Conservation (phyloP, 2,113 vertebrate species). For the Chamaea fasciata region DNA sequence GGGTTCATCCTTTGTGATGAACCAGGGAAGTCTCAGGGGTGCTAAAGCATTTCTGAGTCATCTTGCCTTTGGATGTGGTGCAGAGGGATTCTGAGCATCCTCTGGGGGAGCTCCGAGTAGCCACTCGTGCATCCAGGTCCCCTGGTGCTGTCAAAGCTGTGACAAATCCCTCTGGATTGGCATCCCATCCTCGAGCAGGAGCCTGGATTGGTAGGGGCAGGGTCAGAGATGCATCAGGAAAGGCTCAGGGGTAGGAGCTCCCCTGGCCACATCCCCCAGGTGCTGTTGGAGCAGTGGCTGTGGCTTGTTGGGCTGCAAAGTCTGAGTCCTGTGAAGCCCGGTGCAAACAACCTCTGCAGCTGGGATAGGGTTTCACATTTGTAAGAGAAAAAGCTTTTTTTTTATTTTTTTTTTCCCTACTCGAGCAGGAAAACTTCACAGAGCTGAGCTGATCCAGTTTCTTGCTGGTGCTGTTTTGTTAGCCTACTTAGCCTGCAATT, state of each 20-base stretch:
- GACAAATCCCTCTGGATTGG: background rate
- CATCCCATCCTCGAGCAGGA: background rate
- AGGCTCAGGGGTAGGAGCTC: background rate
- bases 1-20: background rate
- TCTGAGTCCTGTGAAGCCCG: background rate
- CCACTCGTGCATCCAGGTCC: background rate
- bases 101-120: background rate
- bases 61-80: background rate
- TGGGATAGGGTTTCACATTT: background rate
- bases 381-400: background rate
- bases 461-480: slow-evolving; percentile 32
- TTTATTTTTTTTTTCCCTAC: background rate
- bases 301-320: background rate
- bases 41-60: background rate
- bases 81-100: background rate
- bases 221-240: background rate
- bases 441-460: slow-evolving; percentile 39
- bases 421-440: background rate
- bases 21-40: background rate
- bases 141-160: background rate
- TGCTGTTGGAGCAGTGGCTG: background rate
- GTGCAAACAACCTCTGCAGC: background rate
- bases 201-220: background rate
- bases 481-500: slow-evolving; percentile 42
- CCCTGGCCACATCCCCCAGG: background rate